These are phyloP conservation scores for Venusia cambrica DNA, from an alignment of 2,888 invertebrate species.

Conservation along the genomic window DNA sequence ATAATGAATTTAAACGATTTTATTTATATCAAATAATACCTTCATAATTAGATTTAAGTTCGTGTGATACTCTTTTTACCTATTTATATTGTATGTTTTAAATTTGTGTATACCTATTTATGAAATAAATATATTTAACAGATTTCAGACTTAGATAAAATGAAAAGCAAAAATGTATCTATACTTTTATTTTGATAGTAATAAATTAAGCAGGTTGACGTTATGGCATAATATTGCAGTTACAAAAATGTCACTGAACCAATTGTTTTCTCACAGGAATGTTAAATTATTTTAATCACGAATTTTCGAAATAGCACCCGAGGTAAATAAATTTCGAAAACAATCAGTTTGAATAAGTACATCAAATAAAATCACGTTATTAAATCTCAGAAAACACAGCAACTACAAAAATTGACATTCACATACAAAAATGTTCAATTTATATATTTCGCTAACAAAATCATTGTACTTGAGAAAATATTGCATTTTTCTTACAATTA, in stretches of 20 bases:
- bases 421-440: too few species aligned
- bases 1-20: too few species aligned
- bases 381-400: slow-evolving; percentile 2
- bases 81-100: slow-evolving; percentile 9
- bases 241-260: slow-evolving; percentile 22
- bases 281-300: slow-evolving; percentile 29
- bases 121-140: background rate
- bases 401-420: too few species aligned
- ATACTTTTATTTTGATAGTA: slow-evolving; percentile 70
- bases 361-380: slow-evolving; percentile 1
- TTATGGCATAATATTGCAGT: slow-evolving; percentile 50
- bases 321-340: slow-evolving; percentile 9
- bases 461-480: slow-evolving; percentile 20
- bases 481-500: slow-evolving; percentile 17
- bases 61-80: background rate
- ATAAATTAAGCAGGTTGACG: slow-evolving; percentile 69
- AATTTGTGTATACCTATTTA: slow-evolving; percentile 4
- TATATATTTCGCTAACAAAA: slow-evolving; percentile 9
- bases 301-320: slow-evolving; percentile 18
- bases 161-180: slow-evolving; percentile 36
- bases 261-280: slow-evolving; percentile 46
- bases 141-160: slow-evolving; percentile 6
- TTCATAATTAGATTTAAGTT: too few species aligned
- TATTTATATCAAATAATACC: too few species aligned
- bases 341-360: slow-evolving; percentile 12